Evolutionary conservation across 2,888 invertebrate genomes (phyloP).

Genomic region (Tachystola acroxantha): DNA sequence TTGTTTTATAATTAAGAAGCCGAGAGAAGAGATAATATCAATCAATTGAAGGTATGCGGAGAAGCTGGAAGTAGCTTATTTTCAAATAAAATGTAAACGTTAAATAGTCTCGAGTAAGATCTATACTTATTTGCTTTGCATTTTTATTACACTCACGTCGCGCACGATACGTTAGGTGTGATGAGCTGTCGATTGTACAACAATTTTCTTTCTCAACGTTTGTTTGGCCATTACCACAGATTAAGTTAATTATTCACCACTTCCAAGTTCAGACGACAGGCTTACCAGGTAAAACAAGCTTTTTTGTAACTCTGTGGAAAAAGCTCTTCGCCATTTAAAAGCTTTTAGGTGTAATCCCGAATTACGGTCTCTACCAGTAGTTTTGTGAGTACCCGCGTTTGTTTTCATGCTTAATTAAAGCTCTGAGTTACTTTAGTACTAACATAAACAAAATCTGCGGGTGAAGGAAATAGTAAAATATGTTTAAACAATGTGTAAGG

Average conservation of each 20-base stretch:
- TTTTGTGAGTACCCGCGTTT: conserved; percentile 13
- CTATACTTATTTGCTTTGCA: no score
- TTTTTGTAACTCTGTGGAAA: conserved; percentile 16
- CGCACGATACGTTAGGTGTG: no score
- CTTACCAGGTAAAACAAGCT: conserved; percentile 14
- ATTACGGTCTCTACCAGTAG: conserved; percentile 13
- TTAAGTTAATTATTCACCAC: conserved; percentile 12
- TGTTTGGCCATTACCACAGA: conserved; percentile 8
- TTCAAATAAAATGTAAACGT: background rate
- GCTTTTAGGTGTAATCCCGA: conserved; percentile 30
- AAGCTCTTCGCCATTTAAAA: conserved; percentile 26
- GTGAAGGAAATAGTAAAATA: no score
- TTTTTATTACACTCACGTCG: no score
- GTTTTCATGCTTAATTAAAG: conserved; percentile 31
- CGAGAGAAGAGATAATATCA: no score
- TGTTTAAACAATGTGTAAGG: no score
- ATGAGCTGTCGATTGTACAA: no score
- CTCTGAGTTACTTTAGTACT: background rate
- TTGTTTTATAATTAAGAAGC: no score
- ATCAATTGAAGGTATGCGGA: no score
- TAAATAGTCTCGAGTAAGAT: background rate
- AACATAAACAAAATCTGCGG: no score
- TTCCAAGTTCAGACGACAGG: conserved; percentile 10
- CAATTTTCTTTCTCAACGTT: background rate
- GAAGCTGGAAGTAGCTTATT: no score